Evolutionary conservation across 2,797 vertebrate species (phyloP).

Genomic region (Falco biarmicus): DNA sequence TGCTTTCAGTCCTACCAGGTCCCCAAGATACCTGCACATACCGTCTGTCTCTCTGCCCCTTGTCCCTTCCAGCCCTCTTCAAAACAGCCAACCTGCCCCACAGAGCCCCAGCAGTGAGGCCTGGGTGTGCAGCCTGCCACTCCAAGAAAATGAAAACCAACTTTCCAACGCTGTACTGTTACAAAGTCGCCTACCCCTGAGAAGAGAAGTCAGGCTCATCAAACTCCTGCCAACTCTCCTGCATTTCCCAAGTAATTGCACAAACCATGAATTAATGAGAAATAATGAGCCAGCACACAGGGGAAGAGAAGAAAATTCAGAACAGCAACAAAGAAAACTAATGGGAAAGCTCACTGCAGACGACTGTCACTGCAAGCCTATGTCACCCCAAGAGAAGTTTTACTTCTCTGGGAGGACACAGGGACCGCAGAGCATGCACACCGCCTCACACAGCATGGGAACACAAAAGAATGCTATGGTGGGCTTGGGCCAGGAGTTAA

Average conservation of each 20-base stretch:
- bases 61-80: not conserved
- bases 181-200: not conserved
- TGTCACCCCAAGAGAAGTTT: not conserved
- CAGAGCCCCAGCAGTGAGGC: not conserved
- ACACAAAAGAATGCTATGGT: not conserved
- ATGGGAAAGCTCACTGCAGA: not conserved
- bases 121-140: not conserved
- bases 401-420: not conserved
- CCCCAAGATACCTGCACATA: not conserved
- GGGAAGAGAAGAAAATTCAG: constrained; percentile 26
- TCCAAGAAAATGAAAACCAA: not conserved
- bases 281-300: constrained; percentile 41
- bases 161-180: rapidly evolving
- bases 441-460: not conserved
- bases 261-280: constrained; percentile 40
- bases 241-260: constrained; percentile 45
- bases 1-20: not conserved
- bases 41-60: not conserved
- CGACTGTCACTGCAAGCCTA: not conserved
- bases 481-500: not conserved
- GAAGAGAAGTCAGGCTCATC: not conserved
- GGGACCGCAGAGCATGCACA: not conserved
- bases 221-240: not conserved
- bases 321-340: constrained; percentile 10
- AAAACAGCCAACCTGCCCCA: not conserved